Conservation (phyloP, 2,888 invertebrate species). For the Pyrocoelia pectoralis region DNA sequence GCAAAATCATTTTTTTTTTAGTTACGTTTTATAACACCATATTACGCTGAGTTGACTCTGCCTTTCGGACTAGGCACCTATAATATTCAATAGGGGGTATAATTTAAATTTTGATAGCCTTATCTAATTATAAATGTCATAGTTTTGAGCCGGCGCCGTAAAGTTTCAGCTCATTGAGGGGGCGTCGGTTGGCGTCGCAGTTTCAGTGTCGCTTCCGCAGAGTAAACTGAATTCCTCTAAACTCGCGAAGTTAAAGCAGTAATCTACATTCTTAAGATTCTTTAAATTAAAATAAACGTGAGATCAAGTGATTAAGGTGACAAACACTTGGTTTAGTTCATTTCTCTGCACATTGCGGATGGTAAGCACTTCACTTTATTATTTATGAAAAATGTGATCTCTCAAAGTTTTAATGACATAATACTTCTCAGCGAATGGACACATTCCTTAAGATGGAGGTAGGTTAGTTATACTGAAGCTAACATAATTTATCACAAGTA, state of each 20-base stretch:
- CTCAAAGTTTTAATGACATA: too few relatives aligned
- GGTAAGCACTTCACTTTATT: too few relatives aligned
- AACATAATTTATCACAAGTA: background rate
- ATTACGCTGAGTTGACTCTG: too few relatives aligned
- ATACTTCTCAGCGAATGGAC: too few relatives aligned
- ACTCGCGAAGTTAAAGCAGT: constrained; percentile 37
- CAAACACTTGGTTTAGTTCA: background rate
- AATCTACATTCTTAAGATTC: background rate
- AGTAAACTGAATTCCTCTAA: constrained; percentile 39
- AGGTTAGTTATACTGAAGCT: background rate
- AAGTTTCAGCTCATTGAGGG: constrained; percentile 38
- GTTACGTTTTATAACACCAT: too few relatives aligned
- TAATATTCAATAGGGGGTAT: too few relatives aligned
- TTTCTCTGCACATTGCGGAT: background rate
- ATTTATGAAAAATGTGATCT: too few relatives aligned
- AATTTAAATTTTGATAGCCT: constrained; percentile 16
- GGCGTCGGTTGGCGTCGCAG: constrained; percentile 44
- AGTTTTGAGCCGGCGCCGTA: constrained; percentile 44
- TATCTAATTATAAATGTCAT: constrained; percentile 36
- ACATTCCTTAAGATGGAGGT: background rate
- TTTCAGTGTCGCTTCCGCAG: constrained; percentile 38
- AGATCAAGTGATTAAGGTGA: background rate
- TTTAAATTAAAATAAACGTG: background rate
- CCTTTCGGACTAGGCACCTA: too few relatives aligned
- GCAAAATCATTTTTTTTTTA: background rate